Evolutionary conservation across 37 sponge, comb jelly and placozoan genomes (phyloP).

Genomic region (Tethya wilhelma): DNA sequence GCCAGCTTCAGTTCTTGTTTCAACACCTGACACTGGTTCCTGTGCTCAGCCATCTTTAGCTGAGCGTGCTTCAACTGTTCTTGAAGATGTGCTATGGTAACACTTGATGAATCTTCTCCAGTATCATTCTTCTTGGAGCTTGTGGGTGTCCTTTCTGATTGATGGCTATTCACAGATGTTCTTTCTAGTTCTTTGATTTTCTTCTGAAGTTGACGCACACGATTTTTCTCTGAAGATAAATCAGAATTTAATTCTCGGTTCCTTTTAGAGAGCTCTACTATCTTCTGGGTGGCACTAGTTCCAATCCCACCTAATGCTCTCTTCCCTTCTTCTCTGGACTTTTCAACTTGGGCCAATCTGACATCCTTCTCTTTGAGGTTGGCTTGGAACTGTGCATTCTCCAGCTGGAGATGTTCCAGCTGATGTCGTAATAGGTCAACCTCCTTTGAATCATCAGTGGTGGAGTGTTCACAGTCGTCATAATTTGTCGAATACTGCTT

Average conservation of each 20-base stretch:
- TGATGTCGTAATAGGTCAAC: neutral
- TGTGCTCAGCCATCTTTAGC: constrained; percentile 44
- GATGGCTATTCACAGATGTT: neutral
- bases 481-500: no score
- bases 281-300: constrained; percentile 24
- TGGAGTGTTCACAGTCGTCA: no score
- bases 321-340: constrained; percentile 1
- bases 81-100: constrained; percentile 21
- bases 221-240: constrained; percentile 50
- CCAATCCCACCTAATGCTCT: constrained; percentile 11
- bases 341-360: neutral
- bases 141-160: neutral
- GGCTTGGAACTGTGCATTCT: neutral
- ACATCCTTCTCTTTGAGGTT: neutral
- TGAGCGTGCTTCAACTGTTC: constrained; percentile 57
- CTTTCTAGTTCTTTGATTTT: constrained; percentile 14
- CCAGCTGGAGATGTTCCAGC: neutral
- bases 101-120: neutral
- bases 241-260: constrained; percentile 68
- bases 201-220: constrained; percentile 28
- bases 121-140: neutral
- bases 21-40: constrained; percentile 63
- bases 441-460: no score
- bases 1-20: constrained; percentile 81
- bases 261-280: constrained; percentile 68